Base-by-base conservation (phyloP, 2,888 invertebrate genomes). In the Syrphus vitripennis region DNA sequence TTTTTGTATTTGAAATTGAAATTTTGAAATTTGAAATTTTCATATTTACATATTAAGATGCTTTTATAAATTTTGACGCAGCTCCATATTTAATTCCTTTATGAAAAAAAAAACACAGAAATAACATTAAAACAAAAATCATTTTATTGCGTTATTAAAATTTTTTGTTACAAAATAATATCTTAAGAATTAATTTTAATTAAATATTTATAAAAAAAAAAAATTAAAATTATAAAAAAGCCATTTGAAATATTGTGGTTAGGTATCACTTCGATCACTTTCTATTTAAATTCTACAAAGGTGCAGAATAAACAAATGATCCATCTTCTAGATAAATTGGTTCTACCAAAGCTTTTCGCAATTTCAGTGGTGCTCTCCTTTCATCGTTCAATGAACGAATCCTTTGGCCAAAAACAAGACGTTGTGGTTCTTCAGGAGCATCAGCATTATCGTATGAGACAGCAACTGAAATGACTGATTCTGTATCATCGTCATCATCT, bases 381-480 rank as follows among this genome's bases (percentile, higher is more conserved):
- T 7, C 70, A 34, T 31, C 34, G 5, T 31, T 70, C 6, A 61
- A 42, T 3, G 75, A 57, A 7, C 19, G 55, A 26, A 31, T 45
- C 40, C 61, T 50, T 59, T 70, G 80, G 2, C 42, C 72, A 12
- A 81, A 77, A 3, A 86, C 77, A 0, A 86, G 67, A 4, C 72
- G 72, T 16, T 72, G 82, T 10, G 72, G 72, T n/a, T 42, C 37
- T 19, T 77, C 29, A 9, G 81, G 77, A 6, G 40, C 19, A 19
- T 48, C 37, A 2, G 10, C n/a, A 40, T 71, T 75, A 16, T 84
- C 84, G 55, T 82, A 86, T 0, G 86, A 86, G 16, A 86, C 74
- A 1, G 86, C 86, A 21, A 86, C 82, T 2, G 86, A 86, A 70
- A 86, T 86, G 0, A 86, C 82, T 0, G 84, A 81, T 70, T 86